Base-by-base conservation (phyloP, 30 jellyfish, hydroid and myxozoan genomes). In the Cassiopea xamachana region DNA sequence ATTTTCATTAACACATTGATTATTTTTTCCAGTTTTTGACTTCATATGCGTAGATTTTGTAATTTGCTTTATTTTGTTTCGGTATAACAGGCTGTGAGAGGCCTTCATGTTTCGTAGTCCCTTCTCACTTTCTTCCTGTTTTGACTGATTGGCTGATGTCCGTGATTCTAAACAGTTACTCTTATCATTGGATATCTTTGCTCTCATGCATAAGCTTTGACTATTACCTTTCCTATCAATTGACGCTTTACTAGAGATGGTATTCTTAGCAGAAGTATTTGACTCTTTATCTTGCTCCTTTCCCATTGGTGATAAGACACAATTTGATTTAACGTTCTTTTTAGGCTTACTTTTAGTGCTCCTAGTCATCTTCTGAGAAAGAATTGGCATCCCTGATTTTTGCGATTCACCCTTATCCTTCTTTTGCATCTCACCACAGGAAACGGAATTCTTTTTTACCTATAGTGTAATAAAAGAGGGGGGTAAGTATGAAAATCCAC, bases 381-480 rank as follows among this genome's bases (percentile, higher is more conserved):
- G 92, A 2, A 84, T 39, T 19, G 92, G 92, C 92, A 84, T 84
- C 18, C 92, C 92, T 44, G 92, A 69, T 50, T 84, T 84, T 2
- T 9, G n/a, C 19, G 85, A 48, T 14, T 48, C 62, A 49, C 49
- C 71, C 60, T 70, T 84, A 7, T 70, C 85, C 1, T 45, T 39
- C 61, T 55, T 84, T 27, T 60, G 64, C 71, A 55, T 51, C 1
- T n/a, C 92, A 7, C 83, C 77, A n/a, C 75, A 46, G 4, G 74
- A 15, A 1, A 48, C 13, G 18, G 80, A 46, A 70, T 61, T 44
- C 77, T 84, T 84, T 59, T 72, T 84, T 17, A 73, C 80, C 92
- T 84, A 50, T 49, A 9, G 0, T 6, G 12, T 55, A 6, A 55
- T 55, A 6, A 55, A 55, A 55, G 64, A 55, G 12, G 0, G 0